Conservation (phyloP, 2,797 vertebrate species). For the Lindbergichthys nudifrons region DNA sequence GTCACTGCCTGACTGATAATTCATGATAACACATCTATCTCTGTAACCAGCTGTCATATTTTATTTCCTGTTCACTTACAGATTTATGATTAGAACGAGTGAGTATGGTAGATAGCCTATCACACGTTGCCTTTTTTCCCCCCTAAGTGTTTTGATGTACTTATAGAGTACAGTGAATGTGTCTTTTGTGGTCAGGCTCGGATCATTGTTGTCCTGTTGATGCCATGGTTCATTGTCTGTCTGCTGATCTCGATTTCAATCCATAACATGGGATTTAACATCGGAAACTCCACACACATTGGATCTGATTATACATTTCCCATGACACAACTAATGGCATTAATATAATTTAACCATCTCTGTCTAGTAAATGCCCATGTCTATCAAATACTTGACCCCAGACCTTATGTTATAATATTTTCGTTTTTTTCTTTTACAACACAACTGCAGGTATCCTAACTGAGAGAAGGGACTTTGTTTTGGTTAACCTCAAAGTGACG, state of each 20-base stretch:
- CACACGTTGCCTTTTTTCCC: neutral
- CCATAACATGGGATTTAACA: neutral
- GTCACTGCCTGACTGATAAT: neutral
- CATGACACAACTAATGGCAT: neutral
- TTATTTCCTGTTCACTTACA: slow-evolving; percentile 85
- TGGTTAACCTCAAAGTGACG: too few species aligned
- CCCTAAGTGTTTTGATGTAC: neutral
- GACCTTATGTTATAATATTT: too few species aligned
- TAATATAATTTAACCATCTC: neutral
- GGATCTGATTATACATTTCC: neutral
- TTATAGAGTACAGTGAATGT: neutral
- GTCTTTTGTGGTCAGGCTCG: slow-evolving; percentile 77
- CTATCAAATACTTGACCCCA: neutral
- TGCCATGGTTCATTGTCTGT: slow-evolving; percentile 71
- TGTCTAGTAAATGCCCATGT: neutral
- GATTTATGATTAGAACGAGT: slow-evolving; percentile 89
- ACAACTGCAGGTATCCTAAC: too few species aligned
- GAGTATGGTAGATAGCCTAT: slow-evolving; percentile 63
- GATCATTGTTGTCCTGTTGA: slow-evolving; percentile 85
- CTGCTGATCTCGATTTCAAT: slow-evolving; percentile 5
- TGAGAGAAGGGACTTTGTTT: too few species aligned
- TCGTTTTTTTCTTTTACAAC: too few species aligned
- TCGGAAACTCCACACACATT: neutral
- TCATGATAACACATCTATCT: slow-evolving; percentile 36
- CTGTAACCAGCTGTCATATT: slow-evolving; percentile 83